Percentiles rank a stretch among this genome's conserved stretches.
Evolutionary conservation across 2,113 vertebrate genomes (phyloP).

Genomic region (human (Homo sapiens)): DNA sequence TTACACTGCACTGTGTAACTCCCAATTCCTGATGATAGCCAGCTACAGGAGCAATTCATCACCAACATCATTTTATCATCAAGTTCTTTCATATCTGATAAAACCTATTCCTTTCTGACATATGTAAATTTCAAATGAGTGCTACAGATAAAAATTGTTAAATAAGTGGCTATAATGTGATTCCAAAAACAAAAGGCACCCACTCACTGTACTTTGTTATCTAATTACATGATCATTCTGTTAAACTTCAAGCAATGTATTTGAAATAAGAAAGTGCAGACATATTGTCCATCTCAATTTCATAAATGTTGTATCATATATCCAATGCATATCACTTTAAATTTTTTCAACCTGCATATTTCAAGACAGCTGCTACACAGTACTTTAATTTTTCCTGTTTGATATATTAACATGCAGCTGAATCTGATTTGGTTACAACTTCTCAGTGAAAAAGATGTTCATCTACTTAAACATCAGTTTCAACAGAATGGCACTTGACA

Average conservation of each 20-base stretch:
- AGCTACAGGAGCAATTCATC: constrained; percentile 30
- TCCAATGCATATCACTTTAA: constrained; percentile 24
- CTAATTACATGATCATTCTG: constrained; percentile 47
- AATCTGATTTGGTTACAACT: constrained; percentile 67
- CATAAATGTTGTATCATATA: constrained; percentile 34
- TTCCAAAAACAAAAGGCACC: background rate
- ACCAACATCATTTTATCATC: constrained; percentile 36
- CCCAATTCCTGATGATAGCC: background rate
- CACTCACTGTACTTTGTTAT: background rate
- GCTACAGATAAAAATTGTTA: constrained; percentile 44
- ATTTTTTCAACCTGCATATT: constrained; percentile 45
- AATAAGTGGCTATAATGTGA: background rate
- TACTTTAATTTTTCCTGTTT: constrained; percentile 45
- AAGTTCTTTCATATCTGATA: constrained; percentile 51
- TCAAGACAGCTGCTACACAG: constrained; percentile 30
- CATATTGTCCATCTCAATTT: constrained; percentile 46
- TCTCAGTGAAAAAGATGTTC: constrained; percentile 72
- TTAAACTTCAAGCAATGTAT: constrained; percentile 15
- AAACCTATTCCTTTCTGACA: constrained; percentile 40
- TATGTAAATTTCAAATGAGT: constrained; percentile 53
- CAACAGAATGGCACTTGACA: constrained; percentile 63
- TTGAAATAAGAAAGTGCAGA: constrained; percentile 55
- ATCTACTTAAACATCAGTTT: constrained; percentile 67
- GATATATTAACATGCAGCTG: constrained; percentile 75
- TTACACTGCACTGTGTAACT: background rate